phyloP scores from a whole-genome alignment of 2,113 vertebrate genomes.

The Lasiurus borealis region DNA sequence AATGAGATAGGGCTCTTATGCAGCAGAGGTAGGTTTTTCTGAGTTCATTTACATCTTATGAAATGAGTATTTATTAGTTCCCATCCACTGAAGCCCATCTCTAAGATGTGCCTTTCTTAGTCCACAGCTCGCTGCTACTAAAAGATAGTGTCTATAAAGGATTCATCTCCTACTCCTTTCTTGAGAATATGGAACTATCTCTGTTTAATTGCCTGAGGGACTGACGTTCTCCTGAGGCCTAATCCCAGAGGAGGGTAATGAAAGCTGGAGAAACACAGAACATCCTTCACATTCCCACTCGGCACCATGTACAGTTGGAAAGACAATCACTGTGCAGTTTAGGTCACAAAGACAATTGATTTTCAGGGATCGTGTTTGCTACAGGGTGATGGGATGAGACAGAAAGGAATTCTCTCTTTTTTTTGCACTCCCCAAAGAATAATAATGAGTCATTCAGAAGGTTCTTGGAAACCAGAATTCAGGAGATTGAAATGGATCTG shows the following conservation, averaged over 20 bases:
- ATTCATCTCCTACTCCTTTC: not conserved
- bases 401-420: not conserved
- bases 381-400: not conserved
- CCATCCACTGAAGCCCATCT: not conserved
- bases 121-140: not conserved
- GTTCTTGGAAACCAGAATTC: not conserved
- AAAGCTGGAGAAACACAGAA: not conserved
- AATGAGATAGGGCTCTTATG: constrained; percentile 86
- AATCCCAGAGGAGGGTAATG: not conserved
- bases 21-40: constrained; percentile 89
- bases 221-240: not conserved
- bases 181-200: not conserved
- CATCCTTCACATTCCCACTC: not conserved
- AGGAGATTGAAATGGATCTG: not conserved
- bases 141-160: not conserved
- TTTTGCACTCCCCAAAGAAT: not conserved
- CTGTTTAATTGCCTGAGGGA: not conserved
- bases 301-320: not conserved
- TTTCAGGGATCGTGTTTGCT: not conserved
- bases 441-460: not conserved
- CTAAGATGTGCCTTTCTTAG: not conserved
- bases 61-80: constrained; percentile 76
- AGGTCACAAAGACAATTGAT: not conserved
- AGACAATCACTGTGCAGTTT: not conserved
- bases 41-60: constrained; percentile 88